phyloP scores from a whole-genome alignment of 2,113 vertebrate species.

The Bos taurus region ARS-UCD2.0 NC_037350.1:13987001-13987500 shows the following conservation, averaged over 20 bases:
- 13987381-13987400: not conserved
- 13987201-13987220: not conserved
- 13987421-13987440: not conserved
- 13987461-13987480: not conserved
- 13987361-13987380: not conserved
- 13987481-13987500: not conserved
- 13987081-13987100: not conserved
- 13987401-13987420: not conserved
- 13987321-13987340: not conserved
- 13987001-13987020: not conserved
- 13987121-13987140: not conserved
- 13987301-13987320: not conserved
- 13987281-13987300: not conserved
- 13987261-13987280: not conserved
- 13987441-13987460: not conserved
- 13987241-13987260: not conserved
- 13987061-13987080: not conserved
- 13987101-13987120: not conserved
- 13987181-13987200: not conserved
- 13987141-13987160: not conserved
- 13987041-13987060: not conserved
- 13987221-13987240: not conserved
- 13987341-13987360: not conserved
- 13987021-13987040: not conserved
- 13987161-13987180: not conserved